Conservation (phyloP, 2,888 invertebrate species). For the Diachrysia chrysitis region DNA sequence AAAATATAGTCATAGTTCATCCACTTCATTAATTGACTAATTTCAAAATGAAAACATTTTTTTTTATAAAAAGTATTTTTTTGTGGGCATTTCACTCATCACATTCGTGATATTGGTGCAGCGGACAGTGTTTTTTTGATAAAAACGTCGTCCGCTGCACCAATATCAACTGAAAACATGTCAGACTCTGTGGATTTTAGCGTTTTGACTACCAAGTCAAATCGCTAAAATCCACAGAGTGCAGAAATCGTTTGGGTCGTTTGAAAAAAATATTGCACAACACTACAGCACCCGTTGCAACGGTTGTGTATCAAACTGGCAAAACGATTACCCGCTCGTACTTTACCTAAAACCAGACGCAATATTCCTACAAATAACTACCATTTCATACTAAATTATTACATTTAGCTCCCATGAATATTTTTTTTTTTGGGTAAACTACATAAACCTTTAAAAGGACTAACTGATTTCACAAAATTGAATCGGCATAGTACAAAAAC, state of each 20-base stretch:
- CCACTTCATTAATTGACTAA: too few species aligned
- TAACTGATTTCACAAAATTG: background rate
- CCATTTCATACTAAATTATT: background rate
- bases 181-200: too few species aligned
- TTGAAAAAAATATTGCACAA: background rate
- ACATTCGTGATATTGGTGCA: too few species aligned
- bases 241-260: background rate
- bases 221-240: background rate
- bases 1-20: constrained; percentile 69
- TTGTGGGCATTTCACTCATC: too few species aligned
- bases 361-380: background rate
- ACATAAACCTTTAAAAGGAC: background rate
- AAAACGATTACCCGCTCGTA: background rate
- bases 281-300: background rate
- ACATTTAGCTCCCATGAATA: too few species aligned
- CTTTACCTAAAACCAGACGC: background rate
- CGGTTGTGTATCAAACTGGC: background rate
- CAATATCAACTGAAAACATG: background rate
- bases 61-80: too few species aligned
- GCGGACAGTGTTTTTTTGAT: too few species aligned
- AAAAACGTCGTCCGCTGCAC: too few species aligned
- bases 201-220: background rate
- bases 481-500: background rate
- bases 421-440: too few species aligned
- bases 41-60: too few species aligned